Evolutionary conservation across 2,113 vertebrate species (phyloP).

Genomic region (Phrynosoma blainvillii): DNA sequence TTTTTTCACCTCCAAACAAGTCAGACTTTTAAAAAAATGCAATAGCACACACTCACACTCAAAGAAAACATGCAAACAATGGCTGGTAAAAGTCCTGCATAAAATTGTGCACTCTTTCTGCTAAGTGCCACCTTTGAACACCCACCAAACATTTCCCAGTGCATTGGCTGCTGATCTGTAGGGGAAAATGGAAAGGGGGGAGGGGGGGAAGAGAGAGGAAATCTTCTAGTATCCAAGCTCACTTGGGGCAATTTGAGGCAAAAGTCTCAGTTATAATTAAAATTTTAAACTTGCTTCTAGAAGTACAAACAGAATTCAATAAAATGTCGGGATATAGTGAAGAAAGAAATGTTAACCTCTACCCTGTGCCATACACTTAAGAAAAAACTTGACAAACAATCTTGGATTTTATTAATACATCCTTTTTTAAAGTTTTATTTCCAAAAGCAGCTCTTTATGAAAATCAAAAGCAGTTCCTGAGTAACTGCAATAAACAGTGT

Average conservation of each 20-base stretch:
- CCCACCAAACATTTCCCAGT: slow-evolving; percentile 70
- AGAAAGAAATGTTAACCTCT: slow-evolving; percentile 72
- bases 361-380: slow-evolving; percentile 80
- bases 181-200: slow-evolving; percentile 61
- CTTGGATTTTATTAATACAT: slow-evolving; percentile 76
- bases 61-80: slow-evolving; percentile 78
- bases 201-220: background rate
- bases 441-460: slow-evolving; percentile 83
- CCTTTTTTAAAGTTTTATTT: slow-evolving; percentile 76
- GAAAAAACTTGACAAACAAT: slow-evolving; percentile 72
- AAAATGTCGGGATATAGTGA: slow-evolving; percentile 72
- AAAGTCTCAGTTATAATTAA: slow-evolving; percentile 62
- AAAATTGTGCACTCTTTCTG: slow-evolving; percentile 71
- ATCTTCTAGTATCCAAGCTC: slow-evolving; percentile 61
- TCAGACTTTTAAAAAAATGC: slow-evolving; percentile 58
- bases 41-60: slow-evolving; percentile 78
- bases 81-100: slow-evolving; percentile 75
- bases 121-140: slow-evolving; percentile 64
- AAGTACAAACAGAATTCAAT: slow-evolving; percentile 69
- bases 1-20: slow-evolving; percentile 70
- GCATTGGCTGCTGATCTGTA: slow-evolving; percentile 72
- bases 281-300: slow-evolving; percentile 66
- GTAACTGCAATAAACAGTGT: slow-evolving; percentile 85
- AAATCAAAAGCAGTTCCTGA: slow-evolving; percentile 85
- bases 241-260: slow-evolving; percentile 50